A percentile compares a stretch with the other conserved stretches of the same genome.
These are phyloP conservation scores for Ammodytes marinus DNA, from an alignment of 2,113 vertebrate genomes.

Conservation along the genomic window DNA sequence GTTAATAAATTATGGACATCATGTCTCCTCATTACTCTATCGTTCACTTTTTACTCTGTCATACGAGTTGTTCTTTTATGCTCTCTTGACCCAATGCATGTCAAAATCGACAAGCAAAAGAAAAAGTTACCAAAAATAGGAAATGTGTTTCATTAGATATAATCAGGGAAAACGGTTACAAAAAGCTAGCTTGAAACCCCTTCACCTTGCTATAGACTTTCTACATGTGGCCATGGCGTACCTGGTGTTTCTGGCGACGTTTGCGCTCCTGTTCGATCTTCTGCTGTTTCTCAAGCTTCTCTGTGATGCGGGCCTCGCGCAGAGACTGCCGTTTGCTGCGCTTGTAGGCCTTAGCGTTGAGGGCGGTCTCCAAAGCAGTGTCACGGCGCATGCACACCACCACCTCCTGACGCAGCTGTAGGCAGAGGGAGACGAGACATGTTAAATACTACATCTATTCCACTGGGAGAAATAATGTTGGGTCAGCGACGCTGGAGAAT, in stretches of 20 bases:
- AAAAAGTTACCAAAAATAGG: not conserved
- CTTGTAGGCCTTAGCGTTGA: constrained; percentile 98
- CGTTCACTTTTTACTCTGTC: not conserved
- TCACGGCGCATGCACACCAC: constrained; percentile 98
- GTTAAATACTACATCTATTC: not conserved
- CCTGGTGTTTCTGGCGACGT: constrained; percentile 97
- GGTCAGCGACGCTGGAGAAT: not conserved
- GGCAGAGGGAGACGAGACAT: not conserved
- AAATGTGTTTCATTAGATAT: not conserved
- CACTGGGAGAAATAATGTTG: not conserved
- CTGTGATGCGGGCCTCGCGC: constrained; percentile 95
- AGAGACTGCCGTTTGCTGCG: constrained; percentile 97
- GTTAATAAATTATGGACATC: not conserved
- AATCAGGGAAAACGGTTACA: not conserved
- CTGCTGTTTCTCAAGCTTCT: constrained; percentile 99
- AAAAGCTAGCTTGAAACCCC: not conserved
- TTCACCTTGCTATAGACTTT: not conserved
- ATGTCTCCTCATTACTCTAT: not conserved
- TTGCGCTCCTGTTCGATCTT: constrained; percentile 98
- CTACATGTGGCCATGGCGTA: constrained; percentile 32
- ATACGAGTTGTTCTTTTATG: no score
- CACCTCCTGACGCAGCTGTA: constrained; percentile 95
- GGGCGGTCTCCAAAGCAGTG: constrained; percentile 94
- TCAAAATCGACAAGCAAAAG: not conserved
- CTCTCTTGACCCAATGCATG: not conserved